Conservation (phyloP, 2,113 vertebrate species). For the Recurvirostra avosetta region DNA sequence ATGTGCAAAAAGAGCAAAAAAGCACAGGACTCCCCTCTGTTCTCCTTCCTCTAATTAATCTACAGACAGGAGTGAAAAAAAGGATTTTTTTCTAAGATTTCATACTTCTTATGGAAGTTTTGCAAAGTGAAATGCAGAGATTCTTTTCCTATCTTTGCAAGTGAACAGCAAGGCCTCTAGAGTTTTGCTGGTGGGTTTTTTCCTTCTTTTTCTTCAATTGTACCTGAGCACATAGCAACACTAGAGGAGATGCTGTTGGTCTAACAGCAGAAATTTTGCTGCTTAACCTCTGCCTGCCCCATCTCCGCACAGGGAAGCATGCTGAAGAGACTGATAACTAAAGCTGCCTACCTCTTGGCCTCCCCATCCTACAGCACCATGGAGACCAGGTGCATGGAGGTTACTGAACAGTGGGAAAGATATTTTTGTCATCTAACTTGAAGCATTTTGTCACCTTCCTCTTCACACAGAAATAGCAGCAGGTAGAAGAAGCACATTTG, state of each 20-base stretch:
- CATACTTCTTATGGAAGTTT: not conserved
- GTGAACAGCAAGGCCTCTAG: not conserved
- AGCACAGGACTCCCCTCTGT: not conserved
- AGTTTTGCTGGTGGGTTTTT: not conserved
- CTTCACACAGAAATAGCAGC: conserved; percentile 15
- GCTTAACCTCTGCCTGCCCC: not conserved
- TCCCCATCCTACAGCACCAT: not conserved
- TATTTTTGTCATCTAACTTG: conserved; percentile 17
- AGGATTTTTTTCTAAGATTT: not conserved
- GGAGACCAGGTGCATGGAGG: conserved; percentile 24
- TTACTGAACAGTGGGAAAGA: not conserved
- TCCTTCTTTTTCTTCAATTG: not conserved
- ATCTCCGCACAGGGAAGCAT: not conserved
- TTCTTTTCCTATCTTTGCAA: not conserved
- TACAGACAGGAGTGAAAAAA: not conserved
- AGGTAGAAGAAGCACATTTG: not conserved
- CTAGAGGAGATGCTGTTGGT: not conserved
- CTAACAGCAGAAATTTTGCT: not conserved
- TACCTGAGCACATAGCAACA: not conserved
- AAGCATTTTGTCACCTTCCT: conserved; percentile 32
- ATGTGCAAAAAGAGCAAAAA: not conserved
- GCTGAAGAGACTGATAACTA: not conserved
- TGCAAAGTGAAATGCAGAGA: not conserved
- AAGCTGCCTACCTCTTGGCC: not conserved
- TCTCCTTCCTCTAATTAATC: not conserved